A percentile compares a stretch with the other conserved stretches of the same genome.
These are phyloP conservation scores for Lepidurus arcticus DNA, from an alignment of 1,140 invertebrate species.

Conservation along the genomic window DNA sequence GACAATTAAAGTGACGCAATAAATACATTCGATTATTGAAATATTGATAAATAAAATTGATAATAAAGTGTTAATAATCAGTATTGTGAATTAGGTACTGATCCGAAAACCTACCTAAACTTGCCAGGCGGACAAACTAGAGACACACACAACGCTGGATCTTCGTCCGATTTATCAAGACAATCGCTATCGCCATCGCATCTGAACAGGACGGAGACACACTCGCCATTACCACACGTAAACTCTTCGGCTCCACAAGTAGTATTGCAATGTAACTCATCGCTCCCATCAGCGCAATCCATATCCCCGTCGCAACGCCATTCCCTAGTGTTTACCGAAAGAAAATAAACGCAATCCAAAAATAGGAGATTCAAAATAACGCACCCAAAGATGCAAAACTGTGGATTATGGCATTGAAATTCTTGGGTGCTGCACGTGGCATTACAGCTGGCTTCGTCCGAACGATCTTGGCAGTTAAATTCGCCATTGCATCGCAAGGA, in stretches of 20 bases:
- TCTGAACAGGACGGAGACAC: conserved; percentile 55
- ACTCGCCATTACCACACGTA: conserved; percentile 51
- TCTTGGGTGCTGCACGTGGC: conserved; percentile 46
- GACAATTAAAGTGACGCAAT: too few relatives aligned
- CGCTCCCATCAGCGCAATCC: conserved; percentile 57
- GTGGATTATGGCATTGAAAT: conserved; percentile 52
- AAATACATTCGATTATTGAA: too few relatives aligned
- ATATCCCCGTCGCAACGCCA: conserved; percentile 58
- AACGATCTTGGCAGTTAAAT: conserved; percentile 54
- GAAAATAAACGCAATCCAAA: not conserved
- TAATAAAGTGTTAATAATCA: not conserved
- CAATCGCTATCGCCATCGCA: conserved; percentile 63
- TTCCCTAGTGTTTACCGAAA: conserved; percentile 42
- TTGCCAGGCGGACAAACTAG: conserved; percentile 43
- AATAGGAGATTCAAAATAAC: conserved; percentile 34
- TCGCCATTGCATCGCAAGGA: conserved; percentile 60
- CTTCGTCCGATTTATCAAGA: conserved; percentile 55
- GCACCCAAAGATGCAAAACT: conserved; percentile 52
- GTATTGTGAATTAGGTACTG: not conserved
- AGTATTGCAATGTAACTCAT: conserved; percentile 53
- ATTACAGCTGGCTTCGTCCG: conserved; percentile 57
- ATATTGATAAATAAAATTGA: too few relatives aligned
- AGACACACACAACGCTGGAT: conserved; percentile 41
- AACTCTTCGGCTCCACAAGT: conserved; percentile 47
- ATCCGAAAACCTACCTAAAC: conserved; percentile 38